phyloP scores from a whole-genome alignment of 2,113 vertebrate species.

The Paramormyrops kingsleyae region DNA sequence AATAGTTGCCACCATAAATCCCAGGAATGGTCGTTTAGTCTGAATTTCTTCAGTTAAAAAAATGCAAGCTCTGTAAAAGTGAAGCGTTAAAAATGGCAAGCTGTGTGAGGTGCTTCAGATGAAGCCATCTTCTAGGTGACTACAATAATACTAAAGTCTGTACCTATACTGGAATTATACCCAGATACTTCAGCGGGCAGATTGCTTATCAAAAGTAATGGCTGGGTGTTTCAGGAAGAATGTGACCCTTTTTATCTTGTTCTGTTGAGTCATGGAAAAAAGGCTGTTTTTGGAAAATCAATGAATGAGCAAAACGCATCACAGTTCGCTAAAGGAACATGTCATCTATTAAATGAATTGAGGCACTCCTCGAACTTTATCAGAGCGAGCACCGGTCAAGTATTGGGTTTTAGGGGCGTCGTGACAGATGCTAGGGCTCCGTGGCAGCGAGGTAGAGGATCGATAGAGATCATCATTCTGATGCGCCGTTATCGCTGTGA shows the following conservation, averaged over 20 bases:
- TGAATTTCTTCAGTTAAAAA: slow-evolving; percentile 4
- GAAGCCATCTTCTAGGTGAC: neutral
- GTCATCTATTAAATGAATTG: slow-evolving; percentile 69
- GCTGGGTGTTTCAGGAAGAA: neutral
- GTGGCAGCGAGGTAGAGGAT: slow-evolving; percentile 63
- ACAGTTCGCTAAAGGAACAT: slow-evolving; percentile 47
- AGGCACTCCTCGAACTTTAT: slow-evolving; percentile 56
- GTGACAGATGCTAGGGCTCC: slow-evolving; percentile 63
- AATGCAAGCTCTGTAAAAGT: neutral
- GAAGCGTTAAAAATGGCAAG: neutral
- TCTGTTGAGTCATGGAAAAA: slow-evolving; percentile 30
- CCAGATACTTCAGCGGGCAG: neutral
- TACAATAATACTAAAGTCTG: neutral
- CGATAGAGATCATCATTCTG: slow-evolving; percentile 70
- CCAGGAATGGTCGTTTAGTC: neutral
- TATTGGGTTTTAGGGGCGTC: slow-evolving; percentile 54
- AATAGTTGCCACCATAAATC: neutral
- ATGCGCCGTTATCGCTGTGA: slow-evolving; percentile 64
- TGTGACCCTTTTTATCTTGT: slow-evolving; percentile 28
- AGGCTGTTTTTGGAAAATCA: slow-evolving; percentile 52
- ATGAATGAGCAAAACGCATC: slow-evolving; percentile 31
- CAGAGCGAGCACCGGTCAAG: slow-evolving; percentile 52
- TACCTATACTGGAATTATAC: slow-evolving; percentile 1
- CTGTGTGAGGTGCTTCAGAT: neutral
- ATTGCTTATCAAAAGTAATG: slow-evolving; percentile 17